These are phyloP conservation scores for Leptopilina drosophilae DNA, from an alignment of 2,888 invertebrate genomes.

Conservation along the genomic window DNA sequence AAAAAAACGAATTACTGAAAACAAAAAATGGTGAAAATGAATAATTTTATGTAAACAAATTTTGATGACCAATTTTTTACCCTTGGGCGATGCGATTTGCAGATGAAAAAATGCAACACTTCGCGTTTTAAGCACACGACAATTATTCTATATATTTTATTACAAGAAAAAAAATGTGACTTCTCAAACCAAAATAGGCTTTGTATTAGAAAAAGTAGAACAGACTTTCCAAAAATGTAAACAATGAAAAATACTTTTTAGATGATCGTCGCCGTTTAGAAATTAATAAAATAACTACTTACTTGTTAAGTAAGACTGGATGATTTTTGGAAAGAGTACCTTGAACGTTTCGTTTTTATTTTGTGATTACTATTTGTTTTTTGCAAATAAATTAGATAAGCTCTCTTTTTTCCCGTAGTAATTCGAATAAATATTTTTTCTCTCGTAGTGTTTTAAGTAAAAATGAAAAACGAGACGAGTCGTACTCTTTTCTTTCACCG, in stretches of 20 bases:
- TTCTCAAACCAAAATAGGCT: constrained; percentile 65
- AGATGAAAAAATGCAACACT: constrained; percentile 51
- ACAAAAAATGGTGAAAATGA: constrained; percentile 13
- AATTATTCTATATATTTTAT: constrained; percentile 70
- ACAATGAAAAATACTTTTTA: background rate
- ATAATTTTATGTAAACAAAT: constrained; percentile 34
- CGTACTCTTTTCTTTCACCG: constrained; percentile 57
- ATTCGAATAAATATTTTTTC: too few species aligned
- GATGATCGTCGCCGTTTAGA: constrained; percentile 48
- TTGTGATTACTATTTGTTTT: constrained; percentile 24
- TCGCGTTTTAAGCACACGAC: constrained; percentile 64
- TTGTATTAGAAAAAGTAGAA: constrained; percentile 51
- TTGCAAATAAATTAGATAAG: background rate
- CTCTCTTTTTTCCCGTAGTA: background rate
- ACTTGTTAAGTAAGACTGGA: constrained; percentile 59
- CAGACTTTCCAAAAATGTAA: constrained; percentile 30
- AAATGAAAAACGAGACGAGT: constrained; percentile 43
- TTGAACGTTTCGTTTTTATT: constrained; percentile 6
- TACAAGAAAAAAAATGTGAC: constrained; percentile 63
- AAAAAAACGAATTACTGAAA: constrained; percentile 46
- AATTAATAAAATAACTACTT: constrained; percentile 57
- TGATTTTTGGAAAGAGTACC: constrained; percentile 50
- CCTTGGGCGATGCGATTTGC: constrained; percentile 45
- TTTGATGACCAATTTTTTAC: constrained; percentile 51
- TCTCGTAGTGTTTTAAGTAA: background rate